A percentile compares a stretch with the other conserved stretches of the same genome.
phyloP scores from a whole-genome alignment of 2,888 invertebrate genomes.

The Ochlodes sylvanus region DNA sequence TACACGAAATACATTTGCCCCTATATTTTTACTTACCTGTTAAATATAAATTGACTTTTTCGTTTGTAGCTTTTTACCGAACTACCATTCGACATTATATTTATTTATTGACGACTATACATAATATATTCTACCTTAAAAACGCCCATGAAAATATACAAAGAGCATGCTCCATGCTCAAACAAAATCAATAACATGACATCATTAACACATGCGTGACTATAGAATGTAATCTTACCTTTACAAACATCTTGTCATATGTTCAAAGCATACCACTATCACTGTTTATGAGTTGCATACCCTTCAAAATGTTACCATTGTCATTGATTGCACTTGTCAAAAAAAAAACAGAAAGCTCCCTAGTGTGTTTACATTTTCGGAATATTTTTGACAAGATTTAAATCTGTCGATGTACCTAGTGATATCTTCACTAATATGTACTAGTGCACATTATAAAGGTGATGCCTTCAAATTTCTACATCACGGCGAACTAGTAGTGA shows the following conservation, averaged over 20 bases:
- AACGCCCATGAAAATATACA: not conserved
- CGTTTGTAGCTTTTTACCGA: too few relatives aligned
- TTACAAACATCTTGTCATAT: not conserved
- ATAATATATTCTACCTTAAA: not conserved
- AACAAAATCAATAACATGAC: not conserved
- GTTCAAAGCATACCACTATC: not conserved
- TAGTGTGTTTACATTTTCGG: not conserved
- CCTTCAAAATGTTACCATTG: not conserved
- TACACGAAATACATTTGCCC: too few relatives aligned
- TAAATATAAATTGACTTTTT: too few relatives aligned
- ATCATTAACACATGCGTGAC: not conserved
- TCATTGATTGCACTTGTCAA: not conserved
- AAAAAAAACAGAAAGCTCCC: not conserved
- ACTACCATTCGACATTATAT: too few relatives aligned
- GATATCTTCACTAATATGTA: not conserved
- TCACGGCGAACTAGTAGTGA: too few relatives aligned
- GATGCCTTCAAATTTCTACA: not conserved
- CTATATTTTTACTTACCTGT: too few relatives aligned
- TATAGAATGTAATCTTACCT: not conserved
- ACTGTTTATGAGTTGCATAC: not conserved
- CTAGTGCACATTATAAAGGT: not conserved
- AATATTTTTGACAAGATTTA: not conserved
- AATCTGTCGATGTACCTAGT: not conserved
- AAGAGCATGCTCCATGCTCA: not conserved
- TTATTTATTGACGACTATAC: too few relatives aligned